These are phyloP conservation scores for Epizoanthus stellaris DNA, from an alignment of 92 coral and sea anemone species.

Conservation along the genomic window DNA sequence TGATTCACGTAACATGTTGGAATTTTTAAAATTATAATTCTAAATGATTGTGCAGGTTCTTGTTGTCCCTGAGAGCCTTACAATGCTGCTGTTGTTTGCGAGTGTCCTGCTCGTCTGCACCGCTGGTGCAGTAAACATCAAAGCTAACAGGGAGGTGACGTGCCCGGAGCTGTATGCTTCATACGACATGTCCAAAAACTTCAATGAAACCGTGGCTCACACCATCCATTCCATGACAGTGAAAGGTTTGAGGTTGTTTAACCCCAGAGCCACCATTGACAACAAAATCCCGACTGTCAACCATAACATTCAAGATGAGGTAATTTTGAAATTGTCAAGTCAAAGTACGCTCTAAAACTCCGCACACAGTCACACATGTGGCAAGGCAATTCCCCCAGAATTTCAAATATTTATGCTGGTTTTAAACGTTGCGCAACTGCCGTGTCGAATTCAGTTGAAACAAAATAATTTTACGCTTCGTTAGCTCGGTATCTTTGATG, in stretches of 20 bases:
- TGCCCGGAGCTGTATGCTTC: conserved; percentile 69
- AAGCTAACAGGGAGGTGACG: neutral
- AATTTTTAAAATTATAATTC: too few relatives aligned
- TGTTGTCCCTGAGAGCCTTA: neutral
- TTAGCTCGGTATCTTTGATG: too few relatives aligned
- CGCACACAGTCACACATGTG: too few relatives aligned
- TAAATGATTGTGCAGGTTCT: too few relatives aligned
- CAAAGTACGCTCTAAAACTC: too few relatives aligned
- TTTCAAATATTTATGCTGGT: neutral
- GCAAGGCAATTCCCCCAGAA: too few relatives aligned
- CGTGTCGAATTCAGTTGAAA: too few relatives aligned
- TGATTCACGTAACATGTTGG: too few relatives aligned
- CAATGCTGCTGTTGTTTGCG: conserved; percentile 16
- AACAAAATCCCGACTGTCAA: conserved; percentile 82
- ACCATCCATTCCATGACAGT: conserved; percentile 86
- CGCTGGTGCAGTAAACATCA: conserved; percentile 17
- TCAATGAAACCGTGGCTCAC: conserved; percentile 84
- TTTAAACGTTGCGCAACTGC: too few relatives aligned
- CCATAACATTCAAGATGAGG: conserved; percentile 81
- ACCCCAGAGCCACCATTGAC: conserved; percentile 68
- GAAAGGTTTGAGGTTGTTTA: conserved; percentile 80
- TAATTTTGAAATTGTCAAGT: neutral
- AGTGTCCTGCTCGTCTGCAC: conserved; percentile 3
- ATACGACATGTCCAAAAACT: conserved; percentile 71
- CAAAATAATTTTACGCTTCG: too few relatives aligned